Evolutionary conservation across 1,140 invertebrate species (phyloP).

Genomic region (Drosophila subobscura): DNA sequence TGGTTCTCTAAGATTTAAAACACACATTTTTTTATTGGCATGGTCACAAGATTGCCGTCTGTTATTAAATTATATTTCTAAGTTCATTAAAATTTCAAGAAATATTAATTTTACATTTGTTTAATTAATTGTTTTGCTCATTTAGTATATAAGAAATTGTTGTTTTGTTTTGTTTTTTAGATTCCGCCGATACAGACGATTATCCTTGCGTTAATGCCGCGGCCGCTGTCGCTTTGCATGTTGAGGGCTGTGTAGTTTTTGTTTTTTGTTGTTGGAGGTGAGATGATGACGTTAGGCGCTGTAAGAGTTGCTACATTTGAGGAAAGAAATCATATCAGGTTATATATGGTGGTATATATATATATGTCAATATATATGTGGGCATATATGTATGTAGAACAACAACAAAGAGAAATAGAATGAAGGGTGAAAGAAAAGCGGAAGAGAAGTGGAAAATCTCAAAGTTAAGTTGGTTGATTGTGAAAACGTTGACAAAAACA

Average conservation of each 20-base stretch:
- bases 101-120: conserved; percentile 63
- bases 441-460: conserved; percentile 41
- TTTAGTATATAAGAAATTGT: conserved; percentile 39
- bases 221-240: conserved; percentile 28
- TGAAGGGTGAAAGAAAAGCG: conserved; percentile 5
- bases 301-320: conserved; percentile 77
- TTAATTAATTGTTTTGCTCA: conserved; percentile 56
- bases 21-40: conserved; percentile 44
- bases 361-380: conserved; percentile 54
- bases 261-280: conserved; percentile 37
- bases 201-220: conserved; percentile 34
- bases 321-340: conserved; percentile 80
- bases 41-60: conserved; percentile 76
- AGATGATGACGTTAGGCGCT: conserved; percentile 58
- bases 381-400: conserved; percentile 43
- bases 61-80: conserved; percentile 67
- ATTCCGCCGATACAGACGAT: conserved; percentile 46
- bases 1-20: conserved; percentile 6
- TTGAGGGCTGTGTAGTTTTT: conserved; percentile 38
- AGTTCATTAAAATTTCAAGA: conserved; percentile 70
- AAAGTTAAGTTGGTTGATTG: conserved; percentile 27
- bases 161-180: conserved; percentile 61
- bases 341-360: conserved; percentile 54
- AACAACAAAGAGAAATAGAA: conserved; percentile 57
- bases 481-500: conserved; percentile 42